A percentile compares a stretch with the other conserved stretches of the same genome.
phyloP scores from a whole-genome alignment of 1,140 invertebrate species.

The Galendromus occidentalis region DNA sequence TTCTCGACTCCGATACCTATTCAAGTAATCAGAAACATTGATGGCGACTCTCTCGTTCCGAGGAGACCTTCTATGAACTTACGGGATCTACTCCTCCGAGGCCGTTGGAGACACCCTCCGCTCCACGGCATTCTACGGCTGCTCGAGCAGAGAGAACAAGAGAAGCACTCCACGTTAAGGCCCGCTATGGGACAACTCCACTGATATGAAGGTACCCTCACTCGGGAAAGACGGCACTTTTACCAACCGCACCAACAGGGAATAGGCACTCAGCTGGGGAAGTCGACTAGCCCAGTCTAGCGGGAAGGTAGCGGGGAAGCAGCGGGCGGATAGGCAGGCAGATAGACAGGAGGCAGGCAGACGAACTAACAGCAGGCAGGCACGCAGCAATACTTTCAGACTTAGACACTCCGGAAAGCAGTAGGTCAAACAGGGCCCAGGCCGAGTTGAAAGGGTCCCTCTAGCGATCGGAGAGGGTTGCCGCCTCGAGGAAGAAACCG shows the following conservation, averaged over 20 bases:
- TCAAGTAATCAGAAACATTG: background rate
- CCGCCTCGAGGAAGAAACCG: background rate
- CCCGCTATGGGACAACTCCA: background rate
- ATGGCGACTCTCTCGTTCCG: background rate
- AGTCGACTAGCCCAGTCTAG: background rate
- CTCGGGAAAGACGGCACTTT: background rate
- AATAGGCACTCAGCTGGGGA: background rate
- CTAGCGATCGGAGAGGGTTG: background rate
- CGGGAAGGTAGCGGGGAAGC: background rate
- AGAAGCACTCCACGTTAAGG: background rate
- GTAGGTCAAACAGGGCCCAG: background rate
- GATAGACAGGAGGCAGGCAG: background rate
- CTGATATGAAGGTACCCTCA: background rate
- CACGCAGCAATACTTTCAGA: background rate
- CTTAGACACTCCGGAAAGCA: background rate
- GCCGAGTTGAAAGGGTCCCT: constrained; percentile 11
- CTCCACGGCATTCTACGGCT: constrained; percentile 8
- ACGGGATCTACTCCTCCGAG: background rate
- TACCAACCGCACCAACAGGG: background rate
- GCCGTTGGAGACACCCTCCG: constrained; percentile 6
- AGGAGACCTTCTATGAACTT: background rate
- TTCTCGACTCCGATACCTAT: background rate
- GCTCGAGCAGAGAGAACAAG: background rate
- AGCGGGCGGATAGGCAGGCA: background rate
- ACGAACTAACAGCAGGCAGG: background rate